Conservation (phyloP, 2,888 invertebrate genomes). For the Salpingus planirostris region DNA sequence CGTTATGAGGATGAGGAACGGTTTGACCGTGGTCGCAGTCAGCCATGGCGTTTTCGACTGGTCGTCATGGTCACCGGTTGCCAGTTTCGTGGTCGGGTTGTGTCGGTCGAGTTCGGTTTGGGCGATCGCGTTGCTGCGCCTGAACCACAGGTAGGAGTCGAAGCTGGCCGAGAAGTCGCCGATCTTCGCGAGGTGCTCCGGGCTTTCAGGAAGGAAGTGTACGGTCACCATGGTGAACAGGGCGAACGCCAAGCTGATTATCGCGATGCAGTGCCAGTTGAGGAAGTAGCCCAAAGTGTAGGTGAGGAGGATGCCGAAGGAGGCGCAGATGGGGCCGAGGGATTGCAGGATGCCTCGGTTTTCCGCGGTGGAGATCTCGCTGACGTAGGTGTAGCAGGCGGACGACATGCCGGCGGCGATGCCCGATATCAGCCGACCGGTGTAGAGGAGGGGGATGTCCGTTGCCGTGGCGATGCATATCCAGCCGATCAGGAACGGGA, state of each 20-base stretch:
- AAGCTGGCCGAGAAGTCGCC: conserved; percentile 53
- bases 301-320: conserved; percentile 61
- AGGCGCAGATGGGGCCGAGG: conserved; percentile 60
- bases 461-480: conserved; percentile 57
- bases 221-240: conserved; percentile 49
- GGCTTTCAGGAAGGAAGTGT: conserved; percentile 60
- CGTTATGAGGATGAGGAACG: conserved; percentile 54
- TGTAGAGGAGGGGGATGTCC: conserved; percentile 53
- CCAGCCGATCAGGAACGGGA: conserved; percentile 63
- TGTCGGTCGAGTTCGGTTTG: conserved; percentile 57
- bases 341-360: conserved; percentile 61
- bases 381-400: conserved; percentile 59
- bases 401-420: conserved; percentile 64
- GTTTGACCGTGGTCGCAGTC: conserved; percentile 54
- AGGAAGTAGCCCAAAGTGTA: conserved; percentile 59
- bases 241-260: conserved; percentile 52
- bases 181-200: conserved; percentile 55
- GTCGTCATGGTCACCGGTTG: conserved; percentile 7
- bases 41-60: conserved; percentile 33
- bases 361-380: conserved; percentile 59
- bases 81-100: conserved; percentile 12
- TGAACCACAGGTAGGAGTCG: conserved; percentile 54
- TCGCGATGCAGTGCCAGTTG: conserved; percentile 58
- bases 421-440: conserved; percentile 60
- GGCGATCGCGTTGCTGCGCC: conserved; percentile 53